These are phyloP conservation scores for Ceratitis capitata DNA, from an alignment of 1,140 invertebrate genomes.

Conservation along the genomic window DNA sequence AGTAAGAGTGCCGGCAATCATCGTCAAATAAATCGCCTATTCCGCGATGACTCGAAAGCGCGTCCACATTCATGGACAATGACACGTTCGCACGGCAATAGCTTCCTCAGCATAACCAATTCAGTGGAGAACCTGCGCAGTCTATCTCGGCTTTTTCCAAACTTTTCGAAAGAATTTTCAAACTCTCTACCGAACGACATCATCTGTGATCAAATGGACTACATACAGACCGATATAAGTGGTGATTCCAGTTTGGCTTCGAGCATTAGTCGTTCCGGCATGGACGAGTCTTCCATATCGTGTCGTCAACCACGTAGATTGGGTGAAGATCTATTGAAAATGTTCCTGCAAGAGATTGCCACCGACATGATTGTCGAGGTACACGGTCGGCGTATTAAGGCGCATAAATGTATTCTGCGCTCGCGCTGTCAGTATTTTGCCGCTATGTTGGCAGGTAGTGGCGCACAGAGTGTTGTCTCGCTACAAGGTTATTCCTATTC, in stretches of 20 bases:
- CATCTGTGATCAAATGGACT: constrained; percentile 54
- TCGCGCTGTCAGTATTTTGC: constrained; percentile 92
- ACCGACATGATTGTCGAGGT: constrained; percentile 86
- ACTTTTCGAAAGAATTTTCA: constrained; percentile 64
- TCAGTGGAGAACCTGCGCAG: constrained; percentile 63
- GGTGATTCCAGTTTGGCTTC: constrained; percentile 62
- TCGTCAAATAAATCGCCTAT: constrained; percentile 57
- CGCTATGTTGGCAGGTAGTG: constrained; percentile 85
- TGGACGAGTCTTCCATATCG: constrained; percentile 64
- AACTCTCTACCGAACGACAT: constrained; percentile 61
- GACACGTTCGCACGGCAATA: constrained; percentile 68
- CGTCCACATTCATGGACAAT: constrained; percentile 69
- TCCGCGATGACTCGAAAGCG: constrained; percentile 74
- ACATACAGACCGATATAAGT: constrained; percentile 60
- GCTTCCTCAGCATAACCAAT: constrained; percentile 62
- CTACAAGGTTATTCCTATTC: constrained; percentile 85
- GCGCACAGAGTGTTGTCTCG: constrained; percentile 83
- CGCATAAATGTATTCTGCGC: constrained; percentile 89
- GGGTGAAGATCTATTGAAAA: constrained; percentile 85
- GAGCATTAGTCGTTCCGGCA: constrained; percentile 62
- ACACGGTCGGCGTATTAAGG: constrained; percentile 79
- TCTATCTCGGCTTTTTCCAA: constrained; percentile 65
- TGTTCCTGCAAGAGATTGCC: constrained; percentile 89
- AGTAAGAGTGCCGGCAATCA: constrained; percentile 64
- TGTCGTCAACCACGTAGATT: constrained; percentile 69